A percentile compares a stretch with the other conserved stretches of the same genome.
Conservation (phyloP, 1,140 invertebrate species). For the Drosophila chauvacae region DNA sequence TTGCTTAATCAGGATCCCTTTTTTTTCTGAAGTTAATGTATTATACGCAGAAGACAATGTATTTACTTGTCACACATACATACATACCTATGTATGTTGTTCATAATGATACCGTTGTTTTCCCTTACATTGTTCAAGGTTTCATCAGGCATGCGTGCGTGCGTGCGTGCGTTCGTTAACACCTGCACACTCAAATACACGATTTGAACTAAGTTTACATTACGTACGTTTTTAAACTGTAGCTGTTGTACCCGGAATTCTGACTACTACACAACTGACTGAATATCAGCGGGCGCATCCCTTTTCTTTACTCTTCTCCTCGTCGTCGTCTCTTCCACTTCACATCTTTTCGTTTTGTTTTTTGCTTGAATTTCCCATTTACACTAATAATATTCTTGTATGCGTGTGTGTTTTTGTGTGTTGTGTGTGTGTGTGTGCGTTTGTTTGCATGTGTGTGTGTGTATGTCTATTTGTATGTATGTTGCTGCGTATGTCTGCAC, state of each 20-base stretch:
- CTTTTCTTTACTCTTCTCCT: conserved; percentile 35
- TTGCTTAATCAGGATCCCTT: conserved; percentile 65
- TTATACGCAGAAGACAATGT: conserved; percentile 51
- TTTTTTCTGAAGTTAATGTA: conserved; percentile 45
- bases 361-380: conserved; percentile 69
- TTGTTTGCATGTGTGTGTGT: background rate
- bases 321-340: conserved; percentile 7
- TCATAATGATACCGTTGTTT: conserved; percentile 52
- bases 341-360: conserved; percentile 36
- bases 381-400: conserved; percentile 79
- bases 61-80: conserved; percentile 47
- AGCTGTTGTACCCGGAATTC: conserved; percentile 60
- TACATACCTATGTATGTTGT: conserved; percentile 13
- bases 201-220: conserved; percentile 71
- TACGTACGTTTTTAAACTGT: conserved; percentile 71
- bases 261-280: conserved; percentile 68
- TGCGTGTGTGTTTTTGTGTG: conserved; percentile 48
- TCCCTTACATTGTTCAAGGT: conserved; percentile 48
- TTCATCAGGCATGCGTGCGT: conserved; percentile 21
- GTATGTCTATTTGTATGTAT: conserved; percentile 39
- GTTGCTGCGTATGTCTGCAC: conserved; percentile 44
- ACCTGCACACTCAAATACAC: conserved; percentile 41
- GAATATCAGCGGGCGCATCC: conserved; percentile 62
- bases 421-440: conserved; percentile 48
- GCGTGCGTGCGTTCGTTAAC: background rate